A percentile compares a stretch with the other conserved stretches of the same genome.
phyloP scores from a whole-genome alignment of 2,888 invertebrate genomes.

The Napeogenes sylphis region DNA sequence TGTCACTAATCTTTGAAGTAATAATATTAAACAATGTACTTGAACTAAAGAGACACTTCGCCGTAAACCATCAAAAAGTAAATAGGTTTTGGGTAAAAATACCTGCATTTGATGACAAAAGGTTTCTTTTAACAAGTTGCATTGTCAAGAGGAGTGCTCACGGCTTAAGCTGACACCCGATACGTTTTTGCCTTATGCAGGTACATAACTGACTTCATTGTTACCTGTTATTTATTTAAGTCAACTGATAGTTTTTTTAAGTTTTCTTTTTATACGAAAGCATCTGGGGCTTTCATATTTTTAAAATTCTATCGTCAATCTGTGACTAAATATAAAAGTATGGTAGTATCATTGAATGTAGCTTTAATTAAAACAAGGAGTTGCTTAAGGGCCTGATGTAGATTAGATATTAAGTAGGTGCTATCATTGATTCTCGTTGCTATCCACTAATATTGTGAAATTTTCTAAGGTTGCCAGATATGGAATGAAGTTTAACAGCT shows the following conservation, averaged over 20 bases:
- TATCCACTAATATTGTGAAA: no score
- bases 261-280: neutral
- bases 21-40: constrained; percentile 1
- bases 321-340: no score
- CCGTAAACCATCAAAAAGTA: constrained; percentile 33
- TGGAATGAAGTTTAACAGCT: no score
- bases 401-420: no score
- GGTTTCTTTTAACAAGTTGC: constrained; percentile 43
- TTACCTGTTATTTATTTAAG: neutral
- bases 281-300: neutral
- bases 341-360: no score
- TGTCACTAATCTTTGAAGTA: neutral
- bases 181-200: constrained; percentile 27
- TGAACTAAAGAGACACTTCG: constrained; percentile 38
- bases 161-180: constrained; percentile 16
- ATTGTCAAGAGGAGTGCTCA: constrained; percentile 26
- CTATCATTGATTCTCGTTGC: no score
- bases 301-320: no score
- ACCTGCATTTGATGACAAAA: constrained; percentile 63
- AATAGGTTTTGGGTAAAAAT: constrained; percentile 52
- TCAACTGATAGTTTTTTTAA: neutral
- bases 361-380: no score
- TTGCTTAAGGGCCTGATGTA: no score
- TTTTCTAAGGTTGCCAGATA: no score
- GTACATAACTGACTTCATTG: constrained; percentile 17